phyloP scores from a whole-genome alignment of 2,888 invertebrate species.

The Campoletis raptor region DNA sequence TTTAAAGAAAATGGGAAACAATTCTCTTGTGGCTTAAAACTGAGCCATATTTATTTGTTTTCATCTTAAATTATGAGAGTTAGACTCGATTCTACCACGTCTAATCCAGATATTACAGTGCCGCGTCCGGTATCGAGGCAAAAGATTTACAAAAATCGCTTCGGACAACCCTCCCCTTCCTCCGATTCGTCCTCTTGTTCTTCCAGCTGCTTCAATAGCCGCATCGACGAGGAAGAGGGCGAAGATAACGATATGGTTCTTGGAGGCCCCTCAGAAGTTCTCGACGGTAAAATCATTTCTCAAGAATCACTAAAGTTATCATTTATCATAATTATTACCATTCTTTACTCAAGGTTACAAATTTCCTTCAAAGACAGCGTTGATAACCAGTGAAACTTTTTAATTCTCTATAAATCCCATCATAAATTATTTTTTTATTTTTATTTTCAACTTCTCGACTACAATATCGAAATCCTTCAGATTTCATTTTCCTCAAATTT shows the following conservation, averaged over 20 bases:
- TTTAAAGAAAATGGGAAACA: constrained; percentile 19
- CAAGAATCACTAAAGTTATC: not conserved
- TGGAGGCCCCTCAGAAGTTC: constrained; percentile 57
- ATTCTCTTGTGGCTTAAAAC: constrained; percentile 17
- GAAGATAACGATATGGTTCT: constrained; percentile 70
- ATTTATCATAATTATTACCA: not conserved
- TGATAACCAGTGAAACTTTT: not conserved
- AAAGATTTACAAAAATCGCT: constrained; percentile 65
- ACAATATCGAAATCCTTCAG: not conserved
- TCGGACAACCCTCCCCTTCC: constrained; percentile 58
- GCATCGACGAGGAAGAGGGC: constrained; percentile 69
- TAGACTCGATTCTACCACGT: constrained; percentile 60
- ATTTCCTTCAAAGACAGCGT: not conserved
- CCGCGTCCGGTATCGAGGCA: constrained; percentile 66
- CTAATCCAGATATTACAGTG: constrained; percentile 64
- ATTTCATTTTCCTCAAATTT: not conserved
- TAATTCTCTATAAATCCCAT: not conserved
- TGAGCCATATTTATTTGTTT: constrained; percentile 38
- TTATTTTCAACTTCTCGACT: not conserved
- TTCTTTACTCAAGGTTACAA: not conserved
- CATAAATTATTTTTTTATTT: not conserved
- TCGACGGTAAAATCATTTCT: constrained; percentile 53
- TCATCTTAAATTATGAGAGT: constrained; percentile 68
- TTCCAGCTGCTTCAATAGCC: constrained; percentile 57
- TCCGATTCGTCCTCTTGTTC: constrained; percentile 59